Conservation (phyloP, 2,113 vertebrate genomes). For the Ictalurus furcatus region DNA sequence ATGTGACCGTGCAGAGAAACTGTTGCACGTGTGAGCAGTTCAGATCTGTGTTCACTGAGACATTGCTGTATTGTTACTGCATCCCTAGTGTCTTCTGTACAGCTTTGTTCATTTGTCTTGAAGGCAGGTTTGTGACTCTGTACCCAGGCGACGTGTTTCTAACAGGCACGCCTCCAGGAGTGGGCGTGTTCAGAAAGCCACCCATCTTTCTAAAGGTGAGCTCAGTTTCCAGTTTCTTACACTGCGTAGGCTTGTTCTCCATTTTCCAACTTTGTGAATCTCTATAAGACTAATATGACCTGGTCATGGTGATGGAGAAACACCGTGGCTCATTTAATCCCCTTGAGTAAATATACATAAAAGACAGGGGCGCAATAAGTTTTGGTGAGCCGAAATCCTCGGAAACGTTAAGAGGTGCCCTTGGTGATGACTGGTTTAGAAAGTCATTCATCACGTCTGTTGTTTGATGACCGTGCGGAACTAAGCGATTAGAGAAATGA, state of each 20-base stretch:
- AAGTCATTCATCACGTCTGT: no score
- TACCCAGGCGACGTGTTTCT: slow-evolving; percentile 88
- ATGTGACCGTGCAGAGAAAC: no score
- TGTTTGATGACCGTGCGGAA: no score
- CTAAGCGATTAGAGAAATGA: no score
- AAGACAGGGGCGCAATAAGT: no score
- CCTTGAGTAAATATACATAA: no score
- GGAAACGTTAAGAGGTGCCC: no score
- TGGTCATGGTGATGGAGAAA: not conserved
- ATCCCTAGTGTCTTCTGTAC: not conserved
- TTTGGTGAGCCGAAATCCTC: no score
- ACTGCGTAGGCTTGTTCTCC: slow-evolving; percentile 7
- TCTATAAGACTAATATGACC: not conserved
- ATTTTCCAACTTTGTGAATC: not conserved
- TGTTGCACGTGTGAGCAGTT: not conserved
- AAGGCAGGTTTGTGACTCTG: slow-evolving; percentile 84
- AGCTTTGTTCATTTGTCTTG: not conserved
- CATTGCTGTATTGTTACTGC: not conserved
- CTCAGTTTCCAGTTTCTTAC: not conserved
- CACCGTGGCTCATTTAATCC: not conserved
- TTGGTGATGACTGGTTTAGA: no score
- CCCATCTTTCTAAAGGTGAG: slow-evolving; percentile 86
- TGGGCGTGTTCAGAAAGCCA: slow-evolving; percentile 87
- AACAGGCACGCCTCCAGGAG: slow-evolving; percentile 89
- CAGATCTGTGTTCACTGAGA: not conserved